phyloP scores from a whole-genome alignment of 2,797 vertebrate genomes.

The Kryptolebias ocellatus region DNA sequence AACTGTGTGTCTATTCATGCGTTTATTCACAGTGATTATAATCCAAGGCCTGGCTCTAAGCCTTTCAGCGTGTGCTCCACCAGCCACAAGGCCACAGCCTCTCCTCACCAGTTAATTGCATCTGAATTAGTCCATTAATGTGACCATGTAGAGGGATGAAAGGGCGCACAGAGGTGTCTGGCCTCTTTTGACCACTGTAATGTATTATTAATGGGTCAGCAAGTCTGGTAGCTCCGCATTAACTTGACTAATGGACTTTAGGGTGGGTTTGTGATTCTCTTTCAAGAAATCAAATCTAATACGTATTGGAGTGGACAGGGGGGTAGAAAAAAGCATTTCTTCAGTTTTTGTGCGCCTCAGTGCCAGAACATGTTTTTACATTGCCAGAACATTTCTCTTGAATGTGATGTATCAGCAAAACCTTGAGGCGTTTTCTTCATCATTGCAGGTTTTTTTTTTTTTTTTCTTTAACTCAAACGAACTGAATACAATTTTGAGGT shows the following conservation, averaged over 20 bases:
- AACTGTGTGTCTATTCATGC: conserved; percentile 39
- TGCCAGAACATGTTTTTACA: not conserved
- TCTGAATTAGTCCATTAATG: conserved; percentile 84
- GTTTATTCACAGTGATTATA: conserved; percentile 57
- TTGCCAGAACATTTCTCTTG: not conserved
- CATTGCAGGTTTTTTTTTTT: too few species aligned
- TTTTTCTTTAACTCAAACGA: not conserved
- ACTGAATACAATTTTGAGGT: not conserved
- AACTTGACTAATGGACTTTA: conserved; percentile 83
- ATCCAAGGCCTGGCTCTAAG: conserved; percentile 66
- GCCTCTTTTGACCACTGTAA: conserved; percentile 79
- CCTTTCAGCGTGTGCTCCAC: conserved; percentile 72
- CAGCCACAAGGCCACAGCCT: conserved; percentile 77
- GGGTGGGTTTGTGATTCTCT: conserved; percentile 66
- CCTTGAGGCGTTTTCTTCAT: not conserved
- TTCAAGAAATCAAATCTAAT: conserved; percentile 68
- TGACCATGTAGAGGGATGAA: conserved; percentile 78
- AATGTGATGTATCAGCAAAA: not conserved
- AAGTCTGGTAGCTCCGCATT: conserved; percentile 80
- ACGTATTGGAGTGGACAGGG: conserved; percentile 23
- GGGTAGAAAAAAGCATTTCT: conserved; percentile 29
- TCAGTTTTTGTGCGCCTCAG: conserved; percentile 11
- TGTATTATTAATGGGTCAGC: conserved; percentile 86
- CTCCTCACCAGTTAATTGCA: conserved; percentile 81
- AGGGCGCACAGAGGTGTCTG: conserved; percentile 76